Evolutionary conservation across 1,140 invertebrate genomes (phyloP).

Genomic region (Andrena cerasifolii): DNA sequence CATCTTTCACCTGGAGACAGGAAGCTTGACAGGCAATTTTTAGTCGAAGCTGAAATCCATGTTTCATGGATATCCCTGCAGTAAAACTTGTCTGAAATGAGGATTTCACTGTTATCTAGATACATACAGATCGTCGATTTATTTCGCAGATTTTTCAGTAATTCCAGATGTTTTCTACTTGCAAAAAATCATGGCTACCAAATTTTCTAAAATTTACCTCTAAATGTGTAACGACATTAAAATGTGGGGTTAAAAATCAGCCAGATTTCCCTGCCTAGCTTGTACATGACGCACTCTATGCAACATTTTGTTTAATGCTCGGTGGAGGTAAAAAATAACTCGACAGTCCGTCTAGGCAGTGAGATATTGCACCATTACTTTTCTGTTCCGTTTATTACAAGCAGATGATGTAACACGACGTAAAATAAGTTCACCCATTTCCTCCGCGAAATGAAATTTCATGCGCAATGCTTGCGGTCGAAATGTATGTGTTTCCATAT

Average conservation of each 20-base stretch:
- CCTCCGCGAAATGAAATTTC: background rate
- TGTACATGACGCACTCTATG: too few relatives aligned
- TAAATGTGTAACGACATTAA: too few relatives aligned
- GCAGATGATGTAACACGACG: slow-evolving; percentile 7
- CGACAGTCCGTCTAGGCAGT: background rate
- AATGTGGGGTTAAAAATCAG: background rate
- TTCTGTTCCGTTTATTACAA: slow-evolving; percentile 19
- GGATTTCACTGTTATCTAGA: too few relatives aligned
- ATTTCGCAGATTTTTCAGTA: background rate
- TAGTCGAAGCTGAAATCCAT: background rate
- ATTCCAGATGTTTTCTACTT: background rate
- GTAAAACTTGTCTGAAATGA: too few relatives aligned
- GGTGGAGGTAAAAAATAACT: slow-evolving; percentile 27
- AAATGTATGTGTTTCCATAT: background rate
- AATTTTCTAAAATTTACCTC: background rate
- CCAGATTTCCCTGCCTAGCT: background rate
- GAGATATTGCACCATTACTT: slow-evolving; percentile 41
- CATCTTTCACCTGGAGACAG: slow-evolving; percentile 5
- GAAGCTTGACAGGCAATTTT: slow-evolving; percentile 9
- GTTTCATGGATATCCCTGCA: background rate
- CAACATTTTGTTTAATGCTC: slow-evolving; percentile 30
- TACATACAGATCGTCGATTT: too few relatives aligned
- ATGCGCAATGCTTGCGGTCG: too few relatives aligned
- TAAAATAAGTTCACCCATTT: slow-evolving; percentile 19
- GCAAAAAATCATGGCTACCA: too few relatives aligned